A percentile compares a stretch with the other conserved stretches of the same genome.
Evolutionary conservation across 2,797 vertebrate species (phyloP).

Genomic region (Melanotaenia parkinsoni): DNA sequence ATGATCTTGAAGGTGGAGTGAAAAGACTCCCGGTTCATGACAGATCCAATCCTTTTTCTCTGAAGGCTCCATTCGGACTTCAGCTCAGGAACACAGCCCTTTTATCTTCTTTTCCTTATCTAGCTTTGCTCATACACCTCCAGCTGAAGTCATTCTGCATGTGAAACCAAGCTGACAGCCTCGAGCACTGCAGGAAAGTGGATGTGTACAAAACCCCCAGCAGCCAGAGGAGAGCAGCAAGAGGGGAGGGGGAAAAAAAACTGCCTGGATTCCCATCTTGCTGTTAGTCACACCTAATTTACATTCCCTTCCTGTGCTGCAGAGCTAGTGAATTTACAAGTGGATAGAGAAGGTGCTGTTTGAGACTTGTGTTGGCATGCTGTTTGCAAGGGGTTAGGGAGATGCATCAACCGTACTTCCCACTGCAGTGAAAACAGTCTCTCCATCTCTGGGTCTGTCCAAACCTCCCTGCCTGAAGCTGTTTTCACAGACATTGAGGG

Average conservation of each 20-base stretch:
- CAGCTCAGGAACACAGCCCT: conserved; percentile 35
- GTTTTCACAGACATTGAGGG: conserved; percentile 74
- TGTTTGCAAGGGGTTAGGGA: conserved; percentile 71
- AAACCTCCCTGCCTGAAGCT: conserved; percentile 69
- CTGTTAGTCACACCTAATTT: conserved; percentile 83
- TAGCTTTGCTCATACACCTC: conserved; percentile 57
- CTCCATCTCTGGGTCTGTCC: conserved; percentile 58
- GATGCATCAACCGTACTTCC: conserved; percentile 61
- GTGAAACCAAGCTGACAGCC: conserved; percentile 71
- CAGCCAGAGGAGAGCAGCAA: conserved; percentile 66
- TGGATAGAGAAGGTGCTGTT: conserved; percentile 76
- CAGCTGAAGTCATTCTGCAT: conserved; percentile 69
- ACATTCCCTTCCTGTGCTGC: conserved; percentile 77
- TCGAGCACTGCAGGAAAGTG: conserved; percentile 69
- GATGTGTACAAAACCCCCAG: conserved; percentile 75
- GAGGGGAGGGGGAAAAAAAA: conserved; percentile 43
- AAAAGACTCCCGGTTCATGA: conserved; percentile 39
- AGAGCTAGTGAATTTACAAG: conserved; percentile 78
- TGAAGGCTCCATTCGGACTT: conserved; percentile 37
- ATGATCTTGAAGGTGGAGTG: conserved; percentile 26
- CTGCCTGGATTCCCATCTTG: conserved; percentile 73
- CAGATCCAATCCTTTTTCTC: conserved; percentile 31
- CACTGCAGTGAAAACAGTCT: conserved; percentile 67
- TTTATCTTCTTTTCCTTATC: conserved; percentile 56
- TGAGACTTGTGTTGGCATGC: conserved; percentile 74